These are phyloP conservation scores for Piliocolobus tephrosceles DNA, from an alignment of 2,113 vertebrate species.

Conservation along the genomic window DNA sequence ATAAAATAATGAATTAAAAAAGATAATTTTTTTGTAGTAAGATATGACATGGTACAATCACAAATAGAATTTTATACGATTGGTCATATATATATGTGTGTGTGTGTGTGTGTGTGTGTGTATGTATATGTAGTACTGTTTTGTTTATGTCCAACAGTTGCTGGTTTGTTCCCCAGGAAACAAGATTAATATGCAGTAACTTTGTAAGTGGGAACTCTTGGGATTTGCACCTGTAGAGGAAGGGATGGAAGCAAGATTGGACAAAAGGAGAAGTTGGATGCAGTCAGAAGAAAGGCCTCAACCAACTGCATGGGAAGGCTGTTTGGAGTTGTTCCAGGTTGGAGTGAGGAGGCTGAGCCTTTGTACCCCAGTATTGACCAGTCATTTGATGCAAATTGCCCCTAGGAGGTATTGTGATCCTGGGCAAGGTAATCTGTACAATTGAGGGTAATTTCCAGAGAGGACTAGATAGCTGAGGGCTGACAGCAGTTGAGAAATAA, in stretches of 20 bases:
- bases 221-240: neutral
- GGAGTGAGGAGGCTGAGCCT: neutral
- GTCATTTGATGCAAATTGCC: neutral
- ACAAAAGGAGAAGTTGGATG: neutral
- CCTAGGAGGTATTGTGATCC: neutral
- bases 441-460: neutral
- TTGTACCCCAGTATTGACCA: neutral
- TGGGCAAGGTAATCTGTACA: neutral
- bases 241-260: neutral
- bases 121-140: neutral
- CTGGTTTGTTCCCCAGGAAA: neutral
- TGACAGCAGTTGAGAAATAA: neutral
- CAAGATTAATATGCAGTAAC: neutral
- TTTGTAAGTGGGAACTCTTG: neutral
- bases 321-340: neutral
- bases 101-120: neutral
- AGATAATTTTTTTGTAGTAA: neutral
- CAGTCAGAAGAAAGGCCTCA: neutral
- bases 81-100: neutral
- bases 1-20: slow-evolving; percentile 3
- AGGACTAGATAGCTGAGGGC: neutral
- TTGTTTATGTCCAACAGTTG: neutral
- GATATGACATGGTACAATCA: neutral
- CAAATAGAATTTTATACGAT: neutral
- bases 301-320: neutral